Percentiles rank a stretch among this genome's conserved stretches.
phyloP scores from a whole-genome alignment of 2,888 invertebrate species.

The Yponomeuta plumbellus region DNA sequence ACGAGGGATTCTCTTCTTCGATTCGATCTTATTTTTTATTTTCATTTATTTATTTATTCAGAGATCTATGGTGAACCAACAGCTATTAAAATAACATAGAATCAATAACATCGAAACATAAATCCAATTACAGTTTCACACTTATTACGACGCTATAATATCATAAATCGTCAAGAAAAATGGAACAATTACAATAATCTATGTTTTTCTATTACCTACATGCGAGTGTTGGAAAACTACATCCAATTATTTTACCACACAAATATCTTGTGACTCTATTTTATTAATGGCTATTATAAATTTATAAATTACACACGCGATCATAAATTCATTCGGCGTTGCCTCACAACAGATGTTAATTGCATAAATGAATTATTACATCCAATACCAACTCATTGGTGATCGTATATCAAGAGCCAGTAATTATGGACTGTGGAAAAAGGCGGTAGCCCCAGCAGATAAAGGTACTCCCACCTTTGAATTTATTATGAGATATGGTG shows the following conservation, averaged over 20 bases:
- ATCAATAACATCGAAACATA: no score
- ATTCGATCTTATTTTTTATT: no score
- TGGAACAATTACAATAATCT: no score
- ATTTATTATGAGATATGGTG: not conserved
- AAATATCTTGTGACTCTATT: not conserved
- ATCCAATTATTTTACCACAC: not conserved
- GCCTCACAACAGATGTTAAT: not conserved
- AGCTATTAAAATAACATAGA: no score
- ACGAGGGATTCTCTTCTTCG: no score
- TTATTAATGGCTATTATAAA: not conserved
- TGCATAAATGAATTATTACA: conserved; percentile 3
- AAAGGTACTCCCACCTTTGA: not conserved
- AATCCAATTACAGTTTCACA: no score
- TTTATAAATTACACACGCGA: not conserved
- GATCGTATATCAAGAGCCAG: not conserved
- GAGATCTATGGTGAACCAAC: no score
- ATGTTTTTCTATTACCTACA: no score
- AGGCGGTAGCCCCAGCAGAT: not conserved
- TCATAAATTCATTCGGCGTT: not conserved
- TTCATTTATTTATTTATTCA: no score
- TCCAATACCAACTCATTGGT: not conserved
- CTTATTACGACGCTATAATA: no score
- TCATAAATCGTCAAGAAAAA: no score
- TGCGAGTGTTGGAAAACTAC: no score
- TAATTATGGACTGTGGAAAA: not conserved